Base-by-base conservation (phyloP, 2,888 invertebrate species). In the Muscina levida region DNA sequence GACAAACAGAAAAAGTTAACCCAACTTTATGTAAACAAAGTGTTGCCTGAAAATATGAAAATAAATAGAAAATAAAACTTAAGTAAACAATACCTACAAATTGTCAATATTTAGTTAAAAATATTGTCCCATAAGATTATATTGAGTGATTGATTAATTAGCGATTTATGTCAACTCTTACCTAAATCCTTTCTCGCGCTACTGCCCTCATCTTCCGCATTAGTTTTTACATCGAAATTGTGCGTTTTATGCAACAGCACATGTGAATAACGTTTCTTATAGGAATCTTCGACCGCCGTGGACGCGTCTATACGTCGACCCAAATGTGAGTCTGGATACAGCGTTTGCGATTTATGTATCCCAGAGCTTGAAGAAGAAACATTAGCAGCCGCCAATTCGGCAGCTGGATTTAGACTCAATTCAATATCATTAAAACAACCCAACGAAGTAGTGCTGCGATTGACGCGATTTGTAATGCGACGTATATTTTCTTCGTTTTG, bases 401-500 rank as follows among this genome's bases (percentile, higher is more conserved):
- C 89, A 8, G 89, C 88, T 1, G 90, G 90, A 84, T 89, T 90
- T 10, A 90, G 84, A 46, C 89, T 91, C 4, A 91, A 82, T 70
- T 91, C 94, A 91, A 90, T 93, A 89, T 90, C 90, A 57, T 86
- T 88, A 74, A 92, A 91, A 56, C 93, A 91, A 66, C 93, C 91
- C 85, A 92, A 92, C 83, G 92, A 91, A 11, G 90, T 92, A 79
- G 89, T 91, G 82, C 90, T 92, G 66, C 92, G 93, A 87, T 95
- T 95, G 76, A 96, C 91, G 2, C 96, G 95, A 91, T 96, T 96
- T 59, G 94, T 94, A 90, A 95, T 96, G 83, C 96, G 93, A 68
- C 97, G 93, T 76, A 97, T 92, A 89, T 97, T 97, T 90, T 97
- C 97, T 88, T 97, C 96, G 89, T 97, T 97, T 91, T 97, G 97